Percentiles rank a stretch among this genome's conserved stretches.
Conservation (phyloP, 2,888 invertebrate species). For the Teleogryllus oceanicus region DNA sequence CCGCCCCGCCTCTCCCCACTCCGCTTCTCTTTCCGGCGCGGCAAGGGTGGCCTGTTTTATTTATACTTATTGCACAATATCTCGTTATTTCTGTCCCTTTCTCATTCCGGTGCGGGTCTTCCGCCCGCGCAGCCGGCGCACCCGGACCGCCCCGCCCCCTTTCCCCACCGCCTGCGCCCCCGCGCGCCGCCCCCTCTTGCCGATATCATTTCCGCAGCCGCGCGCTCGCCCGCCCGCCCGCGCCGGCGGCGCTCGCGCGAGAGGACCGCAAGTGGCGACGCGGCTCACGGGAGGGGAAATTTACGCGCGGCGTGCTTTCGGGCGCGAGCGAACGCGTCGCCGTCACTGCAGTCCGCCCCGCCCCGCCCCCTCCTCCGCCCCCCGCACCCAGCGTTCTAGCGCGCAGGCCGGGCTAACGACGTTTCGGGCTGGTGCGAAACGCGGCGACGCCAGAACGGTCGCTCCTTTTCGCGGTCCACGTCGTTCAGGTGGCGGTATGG, state of each 20-base stretch:
- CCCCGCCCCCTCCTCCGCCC: too few species aligned
- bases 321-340: background rate
- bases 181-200: background rate
- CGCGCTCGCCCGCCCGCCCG: background rate
- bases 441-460: background rate
- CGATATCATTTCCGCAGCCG: background rate
- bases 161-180: background rate
- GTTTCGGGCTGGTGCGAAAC: background rate
- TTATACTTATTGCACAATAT: conserved; percentile 18
- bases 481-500: background rate
- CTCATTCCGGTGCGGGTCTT: background rate
- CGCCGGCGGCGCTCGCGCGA: background rate
- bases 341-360: too few species aligned
- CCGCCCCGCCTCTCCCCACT: background rate
- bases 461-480: background rate
- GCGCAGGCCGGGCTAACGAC: background rate
- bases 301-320: background rate
- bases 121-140: background rate
- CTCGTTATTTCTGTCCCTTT: conserved; percentile 10
- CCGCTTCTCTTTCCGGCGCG: background rate
- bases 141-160: background rate
- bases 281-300: background rate
- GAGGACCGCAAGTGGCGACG: conserved; percentile 18
- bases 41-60: conserved; percentile 1
- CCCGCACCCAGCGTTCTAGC: too few species aligned